Percentiles rank a stretch among this genome's conserved stretches.
These are phyloP conservation scores for Sinosuthora webbiana DNA, from an alignment of 2,113 vertebrate species.

Conservation along the genomic window DNA sequence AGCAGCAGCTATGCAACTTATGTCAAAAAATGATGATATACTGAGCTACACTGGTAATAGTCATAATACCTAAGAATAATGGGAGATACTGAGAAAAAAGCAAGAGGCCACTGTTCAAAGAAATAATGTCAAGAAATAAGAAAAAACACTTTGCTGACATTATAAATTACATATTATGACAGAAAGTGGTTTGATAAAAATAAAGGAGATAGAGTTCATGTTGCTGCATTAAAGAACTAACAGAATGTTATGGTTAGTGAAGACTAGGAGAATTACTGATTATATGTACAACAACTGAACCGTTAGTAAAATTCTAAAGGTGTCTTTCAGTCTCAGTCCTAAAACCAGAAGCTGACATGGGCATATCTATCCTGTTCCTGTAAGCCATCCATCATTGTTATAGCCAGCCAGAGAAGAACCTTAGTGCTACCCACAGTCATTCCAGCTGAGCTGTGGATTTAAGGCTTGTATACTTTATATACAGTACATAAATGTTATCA, in stretches of 20 bases:
- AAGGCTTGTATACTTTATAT: not conserved
- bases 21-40: not conserved
- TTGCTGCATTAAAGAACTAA: not conserved
- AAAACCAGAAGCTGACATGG: not conserved
- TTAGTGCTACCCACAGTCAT: not conserved
- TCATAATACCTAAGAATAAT: not conserved
- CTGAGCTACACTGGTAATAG: not conserved
- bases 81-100: not conserved
- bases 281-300: not conserved
- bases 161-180: not conserved
- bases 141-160: not conserved
- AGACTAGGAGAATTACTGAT: not conserved
- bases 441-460: not conserved
- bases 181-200: not conserved
- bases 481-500: not conserved
- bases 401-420: not conserved
- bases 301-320: not conserved
- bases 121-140: not conserved
- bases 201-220: not conserved
- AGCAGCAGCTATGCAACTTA: not conserved
- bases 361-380: not conserved
- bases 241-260: not conserved
- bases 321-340: not conserved
- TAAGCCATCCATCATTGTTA: not conserved
- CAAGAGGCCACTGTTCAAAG: not conserved